Evolutionary conservation across 1,140 invertebrate genomes (phyloP).

Genomic region (Aporrectodea caliginosa): DNA sequence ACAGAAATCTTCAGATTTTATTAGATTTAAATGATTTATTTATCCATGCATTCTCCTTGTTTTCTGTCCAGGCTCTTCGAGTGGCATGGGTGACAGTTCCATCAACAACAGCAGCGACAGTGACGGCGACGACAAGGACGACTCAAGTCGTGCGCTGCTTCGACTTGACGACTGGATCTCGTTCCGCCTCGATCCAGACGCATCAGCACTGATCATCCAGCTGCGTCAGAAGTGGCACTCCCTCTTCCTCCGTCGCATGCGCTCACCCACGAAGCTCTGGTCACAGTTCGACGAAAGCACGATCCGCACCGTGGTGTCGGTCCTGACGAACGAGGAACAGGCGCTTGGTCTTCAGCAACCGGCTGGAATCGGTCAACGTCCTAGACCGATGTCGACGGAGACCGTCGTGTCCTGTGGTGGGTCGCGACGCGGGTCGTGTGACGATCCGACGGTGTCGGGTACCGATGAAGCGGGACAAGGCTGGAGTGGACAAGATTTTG

Average conservation of each 20-base stretch:
- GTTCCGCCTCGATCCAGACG: slow-evolving; percentile 68
- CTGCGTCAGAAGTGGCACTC: slow-evolving; percentile 75
- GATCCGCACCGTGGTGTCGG: slow-evolving; percentile 64
- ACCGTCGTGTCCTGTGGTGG: slow-evolving; percentile 41
- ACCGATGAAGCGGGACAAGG: neutral
- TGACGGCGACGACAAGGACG: slow-evolving; percentile 63
- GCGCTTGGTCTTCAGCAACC: slow-evolving; percentile 69
- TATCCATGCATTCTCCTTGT: too few relatives aligned
- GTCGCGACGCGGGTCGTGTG: slow-evolving; percentile 31
- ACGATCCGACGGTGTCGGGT: slow-evolving; percentile 1
- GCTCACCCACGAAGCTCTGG: slow-evolving; percentile 65
- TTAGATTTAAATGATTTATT: too few relatives aligned
- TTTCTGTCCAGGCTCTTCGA: neutral
- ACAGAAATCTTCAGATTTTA: too few relatives aligned
- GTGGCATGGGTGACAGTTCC: neutral
- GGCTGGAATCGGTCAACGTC: slow-evolving; percentile 71
- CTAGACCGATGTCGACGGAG: slow-evolving; percentile 61
- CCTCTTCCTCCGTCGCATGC: slow-evolving; percentile 69
- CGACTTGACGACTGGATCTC: slow-evolving; percentile 76
- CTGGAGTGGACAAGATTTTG: slow-evolving; percentile 21
- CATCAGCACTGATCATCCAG: slow-evolving; percentile 66
- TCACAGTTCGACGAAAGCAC: slow-evolving; percentile 64
- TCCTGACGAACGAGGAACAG: slow-evolving; percentile 70
- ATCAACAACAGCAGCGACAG: slow-evolving; percentile 59
- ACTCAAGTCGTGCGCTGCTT: slow-evolving; percentile 62